Evolutionary conservation across 1,140 invertebrate species (phyloP).

Genomic region (Piezodorus guildinii): DNA sequence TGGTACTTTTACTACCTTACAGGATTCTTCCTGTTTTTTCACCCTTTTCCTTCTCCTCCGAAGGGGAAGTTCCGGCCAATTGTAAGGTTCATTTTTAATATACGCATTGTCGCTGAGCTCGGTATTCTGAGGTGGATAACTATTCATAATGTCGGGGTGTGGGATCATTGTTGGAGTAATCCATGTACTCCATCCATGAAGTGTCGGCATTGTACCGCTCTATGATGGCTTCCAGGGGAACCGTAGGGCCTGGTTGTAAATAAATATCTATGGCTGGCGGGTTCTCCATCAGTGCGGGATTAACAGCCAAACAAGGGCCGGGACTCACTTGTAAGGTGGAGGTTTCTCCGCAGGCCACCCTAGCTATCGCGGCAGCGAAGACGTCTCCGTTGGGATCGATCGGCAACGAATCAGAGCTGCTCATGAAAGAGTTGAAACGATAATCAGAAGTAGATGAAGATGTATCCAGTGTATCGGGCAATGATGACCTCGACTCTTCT

Average conservation of each 20-base stretch:
- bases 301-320: conserved; percentile 5
- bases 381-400: not conserved
- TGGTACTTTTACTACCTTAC: not conserved
- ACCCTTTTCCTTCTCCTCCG: not conserved
- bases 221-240: not conserved
- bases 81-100: conserved; percentile 14
- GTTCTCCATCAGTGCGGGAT: not conserved
- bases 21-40: not conserved
- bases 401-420: not conserved
- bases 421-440: too few relatives aligned
- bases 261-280: not conserved
- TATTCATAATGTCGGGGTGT: conserved; percentile 15
- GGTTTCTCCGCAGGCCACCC: conserved; percentile 1
- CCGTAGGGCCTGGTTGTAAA: not conserved
- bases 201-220: not conserved
- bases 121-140: conserved; percentile 17
- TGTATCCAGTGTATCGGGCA: not conserved
- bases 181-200: not conserved
- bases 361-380: not conserved
- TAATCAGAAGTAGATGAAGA: not conserved
- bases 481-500: not conserved
- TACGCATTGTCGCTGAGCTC: conserved; percentile 2
- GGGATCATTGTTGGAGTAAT: not conserved
- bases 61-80: conserved; percentile 18
- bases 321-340: not conserved